Evolutionary conservation across 2,888 invertebrate species (phyloP).

Genomic region (Eledona agricola): DNA sequence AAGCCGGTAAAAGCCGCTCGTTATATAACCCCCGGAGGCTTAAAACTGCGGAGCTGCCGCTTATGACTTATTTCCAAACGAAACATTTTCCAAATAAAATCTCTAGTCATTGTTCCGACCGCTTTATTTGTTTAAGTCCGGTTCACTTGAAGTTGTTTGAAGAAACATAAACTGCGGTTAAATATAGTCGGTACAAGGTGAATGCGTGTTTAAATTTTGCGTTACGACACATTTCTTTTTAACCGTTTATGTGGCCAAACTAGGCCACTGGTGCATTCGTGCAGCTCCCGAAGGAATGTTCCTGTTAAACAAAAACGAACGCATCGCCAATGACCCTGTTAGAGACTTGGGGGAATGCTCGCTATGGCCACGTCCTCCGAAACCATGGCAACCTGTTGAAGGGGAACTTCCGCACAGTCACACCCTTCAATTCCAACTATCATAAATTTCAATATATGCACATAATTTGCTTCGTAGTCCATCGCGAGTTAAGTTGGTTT

Average conservation of each 20-base stretch:
- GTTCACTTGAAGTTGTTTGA: conserved; percentile 29
- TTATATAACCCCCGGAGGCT: too few relatives aligned
- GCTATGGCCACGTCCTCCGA: conserved; percentile 31
- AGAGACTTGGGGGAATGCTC: conserved; percentile 29
- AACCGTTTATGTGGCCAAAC: too few relatives aligned
- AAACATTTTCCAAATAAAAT: conserved; percentile 11
- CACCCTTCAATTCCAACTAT: conserved; percentile 33
- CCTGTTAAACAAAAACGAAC: too few relatives aligned
- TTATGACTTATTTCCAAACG: too few relatives aligned
- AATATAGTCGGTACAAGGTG: conserved; percentile 29
- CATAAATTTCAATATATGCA: conserved; percentile 27
- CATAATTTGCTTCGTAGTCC: too few relatives aligned
- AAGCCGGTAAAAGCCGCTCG: too few relatives aligned
- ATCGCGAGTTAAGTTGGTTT: too few relatives aligned
- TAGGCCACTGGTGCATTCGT: too few relatives aligned
- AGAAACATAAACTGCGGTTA: conserved; percentile 34
- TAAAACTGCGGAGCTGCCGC: too few relatives aligned
- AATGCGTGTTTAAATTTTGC: conserved; percentile 16
- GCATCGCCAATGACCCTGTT: conserved; percentile 25
- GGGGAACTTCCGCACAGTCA: conserved; percentile 30
- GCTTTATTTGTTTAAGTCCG: conserved; percentile 33
- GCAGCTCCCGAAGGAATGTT: too few relatives aligned
- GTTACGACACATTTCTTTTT: conserved; percentile 5
- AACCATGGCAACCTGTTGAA: conserved; percentile 41
- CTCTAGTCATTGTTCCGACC: conserved; percentile 17